Conservation (phyloP, 2,888 invertebrate genomes). For the Amblyjoppa fuscipennis region DNA sequence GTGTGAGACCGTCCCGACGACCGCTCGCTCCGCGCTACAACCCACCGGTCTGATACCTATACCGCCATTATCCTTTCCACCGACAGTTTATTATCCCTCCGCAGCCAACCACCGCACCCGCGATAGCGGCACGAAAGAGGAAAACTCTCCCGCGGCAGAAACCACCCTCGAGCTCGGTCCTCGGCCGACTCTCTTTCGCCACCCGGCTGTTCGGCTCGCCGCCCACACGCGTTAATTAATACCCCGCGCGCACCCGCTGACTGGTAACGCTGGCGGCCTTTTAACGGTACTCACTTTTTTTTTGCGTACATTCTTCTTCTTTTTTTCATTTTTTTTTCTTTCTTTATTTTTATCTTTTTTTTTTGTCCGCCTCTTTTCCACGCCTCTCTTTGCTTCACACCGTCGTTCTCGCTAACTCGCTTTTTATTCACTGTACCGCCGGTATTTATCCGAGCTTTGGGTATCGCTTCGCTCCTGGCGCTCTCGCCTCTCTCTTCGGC, state of each 20-base stretch:
- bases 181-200: slow-evolving; percentile 1
- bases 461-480: neutral
- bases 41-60: slow-evolving; percentile 38
- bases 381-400: slow-evolving; percentile 15
- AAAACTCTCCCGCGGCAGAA: neutral
- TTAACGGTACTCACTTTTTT: slow-evolving; percentile 43
- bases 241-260: slow-evolving; percentile 45
- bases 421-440: slow-evolving; percentile 3
- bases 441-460: neutral
- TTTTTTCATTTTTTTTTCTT: neutral
- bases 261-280: slow-evolving; percentile 41
- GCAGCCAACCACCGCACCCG: slow-evolving; percentile 4
- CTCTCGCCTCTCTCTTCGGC: neutral
- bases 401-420: neutral
- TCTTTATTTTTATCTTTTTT: slow-evolving; percentile 34
- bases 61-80: slow-evolving; percentile 67
- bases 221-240: slow-evolving; percentile 67
- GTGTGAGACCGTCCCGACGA: neutral
- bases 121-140: slow-evolving; percentile 26
- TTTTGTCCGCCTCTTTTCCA: slow-evolving; percentile 42
- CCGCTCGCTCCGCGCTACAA: neutral
- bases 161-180: neutral
- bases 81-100: slow-evolving; percentile 68
- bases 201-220: slow-evolving; percentile 23
- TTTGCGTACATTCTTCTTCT: slow-evolving; percentile 46